These are phyloP conservation scores for Lissocephala sabroskyi DNA, from an alignment of 2,888 invertebrate genomes.

Conservation along the genomic window DNA sequence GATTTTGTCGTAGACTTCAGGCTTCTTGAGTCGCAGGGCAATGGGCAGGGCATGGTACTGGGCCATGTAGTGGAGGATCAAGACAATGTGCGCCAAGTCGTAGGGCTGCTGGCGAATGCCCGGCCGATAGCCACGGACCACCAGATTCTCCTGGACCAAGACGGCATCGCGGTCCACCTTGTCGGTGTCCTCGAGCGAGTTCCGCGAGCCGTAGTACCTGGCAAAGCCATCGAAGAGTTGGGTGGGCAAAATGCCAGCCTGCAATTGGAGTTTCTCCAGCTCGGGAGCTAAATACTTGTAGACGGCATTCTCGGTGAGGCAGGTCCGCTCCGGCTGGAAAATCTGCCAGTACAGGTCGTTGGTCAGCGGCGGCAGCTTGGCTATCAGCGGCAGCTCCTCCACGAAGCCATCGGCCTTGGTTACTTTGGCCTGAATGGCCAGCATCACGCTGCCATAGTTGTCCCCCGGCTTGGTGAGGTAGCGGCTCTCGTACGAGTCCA, in stretches of 20 bases:
- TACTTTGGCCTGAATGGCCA: constrained; percentile 70
- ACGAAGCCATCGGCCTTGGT: constrained; percentile 39
- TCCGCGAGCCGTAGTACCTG: constrained; percentile 75
- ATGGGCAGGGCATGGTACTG: constrained; percentile 76
- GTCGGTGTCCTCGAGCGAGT: constrained; percentile 66
- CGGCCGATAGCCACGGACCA: constrained; percentile 73
- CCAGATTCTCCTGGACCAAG: constrained; percentile 76
- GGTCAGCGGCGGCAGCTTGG: constrained; percentile 75
- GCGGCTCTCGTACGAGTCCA: constrained; percentile 70
- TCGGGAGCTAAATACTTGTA: constrained; percentile 74
- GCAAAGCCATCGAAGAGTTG: constrained; percentile 74
- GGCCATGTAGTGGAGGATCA: constrained; percentile 74
- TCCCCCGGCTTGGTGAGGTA: constrained; percentile 76
- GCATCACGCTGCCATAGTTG: constrained; percentile 77
- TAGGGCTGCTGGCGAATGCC: constrained; percentile 74
- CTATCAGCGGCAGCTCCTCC: constrained; percentile 74
- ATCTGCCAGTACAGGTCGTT: constrained; percentile 74
- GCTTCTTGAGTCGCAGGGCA: constrained; percentile 73
- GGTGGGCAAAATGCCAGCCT: constrained; percentile 71
- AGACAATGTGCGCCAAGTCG: constrained; percentile 73
- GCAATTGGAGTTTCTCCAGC: constrained; percentile 73
- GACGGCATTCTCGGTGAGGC: constrained; percentile 75
- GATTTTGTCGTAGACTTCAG: constrained; percentile 71
- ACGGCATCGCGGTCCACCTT: constrained; percentile 76
- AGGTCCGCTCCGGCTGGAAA: constrained; percentile 76